Percentiles rank a stretch among this genome's conserved stretches.
These are phyloP conservation scores for Thalassophryne amazonica DNA, from an alignment of 2,797 vertebrate species.

Conservation along the genomic window DNA sequence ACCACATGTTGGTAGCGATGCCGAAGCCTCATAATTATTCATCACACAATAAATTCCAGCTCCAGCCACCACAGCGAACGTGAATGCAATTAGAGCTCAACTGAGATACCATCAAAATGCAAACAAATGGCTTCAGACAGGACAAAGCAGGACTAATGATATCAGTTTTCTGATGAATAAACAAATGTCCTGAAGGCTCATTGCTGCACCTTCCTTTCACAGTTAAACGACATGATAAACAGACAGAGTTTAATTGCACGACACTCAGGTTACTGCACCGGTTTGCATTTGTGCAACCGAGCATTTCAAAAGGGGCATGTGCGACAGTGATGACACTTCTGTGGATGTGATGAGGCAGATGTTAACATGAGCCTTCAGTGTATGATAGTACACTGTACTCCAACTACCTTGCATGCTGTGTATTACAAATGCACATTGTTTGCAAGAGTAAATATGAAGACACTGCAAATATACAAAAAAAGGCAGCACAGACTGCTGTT, in stretches of 20 bases:
- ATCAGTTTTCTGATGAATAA: constrained; percentile 52
- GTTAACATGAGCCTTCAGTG: constrained; percentile 2
- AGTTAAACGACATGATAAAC: constrained; percentile 39
- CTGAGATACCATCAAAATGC: constrained; percentile 64
- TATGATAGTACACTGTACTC: not conserved
- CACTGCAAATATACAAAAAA: constrained; percentile 10
- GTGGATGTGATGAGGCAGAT: constrained; percentile 17
- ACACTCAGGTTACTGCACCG: constrained; percentile 31
- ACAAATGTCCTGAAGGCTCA: constrained; percentile 40
- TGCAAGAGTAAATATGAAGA: constrained; percentile 1
- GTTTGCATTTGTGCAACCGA: constrained; percentile 16
- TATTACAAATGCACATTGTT: constrained; percentile 10
- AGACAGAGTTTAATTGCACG: constrained; percentile 57
- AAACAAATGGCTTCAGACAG: constrained; percentile 57
- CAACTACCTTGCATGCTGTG: constrained; percentile 4
- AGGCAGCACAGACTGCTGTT: constrained; percentile 1
- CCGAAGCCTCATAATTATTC: constrained; percentile 52
- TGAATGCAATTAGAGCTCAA: constrained; percentile 59
- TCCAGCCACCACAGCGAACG: constrained; percentile 39
- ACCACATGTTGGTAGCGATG: constrained; percentile 23
- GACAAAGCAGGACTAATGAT: constrained; percentile 61
- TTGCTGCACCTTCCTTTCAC: constrained; percentile 25
- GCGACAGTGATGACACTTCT: constrained; percentile 33
- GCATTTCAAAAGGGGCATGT: constrained; percentile 9
- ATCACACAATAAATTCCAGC: constrained; percentile 26